These are phyloP conservation scores for Leptocoma aspasia DNA, from an alignment of 2,113 vertebrate genomes.

Conservation along the genomic window DNA sequence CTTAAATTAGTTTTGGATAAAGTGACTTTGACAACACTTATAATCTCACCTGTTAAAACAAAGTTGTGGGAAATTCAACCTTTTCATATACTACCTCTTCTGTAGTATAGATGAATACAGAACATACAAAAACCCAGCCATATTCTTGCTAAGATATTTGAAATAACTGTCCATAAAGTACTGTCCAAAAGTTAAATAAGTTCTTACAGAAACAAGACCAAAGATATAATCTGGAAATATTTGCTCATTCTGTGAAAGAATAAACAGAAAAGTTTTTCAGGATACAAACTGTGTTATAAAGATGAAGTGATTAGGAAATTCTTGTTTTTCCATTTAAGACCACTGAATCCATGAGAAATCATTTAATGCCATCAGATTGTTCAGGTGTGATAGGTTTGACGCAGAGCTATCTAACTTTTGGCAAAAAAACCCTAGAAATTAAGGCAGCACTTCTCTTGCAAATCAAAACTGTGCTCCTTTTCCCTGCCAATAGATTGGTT, in stretches of 20 bases:
- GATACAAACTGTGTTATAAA: neutral
- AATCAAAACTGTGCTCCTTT: neutral
- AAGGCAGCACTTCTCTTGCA: neutral
- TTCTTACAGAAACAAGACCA: neutral
- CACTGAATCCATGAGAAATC: constrained; percentile 11
- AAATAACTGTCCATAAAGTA: neutral
- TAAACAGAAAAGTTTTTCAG: neutral
- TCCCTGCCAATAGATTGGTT: neutral
- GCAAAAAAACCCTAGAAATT: constrained; percentile 20
- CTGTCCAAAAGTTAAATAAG: neutral
- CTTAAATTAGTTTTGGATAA: neutral
- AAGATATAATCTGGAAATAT: neutral
- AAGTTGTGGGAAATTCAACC: neutral
- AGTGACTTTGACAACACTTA: neutral
- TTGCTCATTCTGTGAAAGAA: neutral
- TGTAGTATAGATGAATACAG: neutral
- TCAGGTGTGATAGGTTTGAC: constrained; percentile 16
- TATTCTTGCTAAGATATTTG: neutral
- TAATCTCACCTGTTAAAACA: neutral
- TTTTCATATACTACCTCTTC: neutral
- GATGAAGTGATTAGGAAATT: neutral
- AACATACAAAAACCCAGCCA: neutral
- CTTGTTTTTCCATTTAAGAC: constrained; percentile 23
- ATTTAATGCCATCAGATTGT: neutral
- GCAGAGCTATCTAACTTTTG: neutral